Percentiles rank a stretch among this genome's conserved stretches.
These are phyloP conservation scores for Siderastrea radians DNA, from an alignment of 92 coral and sea anemone species.

Conservation along the genomic window DNA sequence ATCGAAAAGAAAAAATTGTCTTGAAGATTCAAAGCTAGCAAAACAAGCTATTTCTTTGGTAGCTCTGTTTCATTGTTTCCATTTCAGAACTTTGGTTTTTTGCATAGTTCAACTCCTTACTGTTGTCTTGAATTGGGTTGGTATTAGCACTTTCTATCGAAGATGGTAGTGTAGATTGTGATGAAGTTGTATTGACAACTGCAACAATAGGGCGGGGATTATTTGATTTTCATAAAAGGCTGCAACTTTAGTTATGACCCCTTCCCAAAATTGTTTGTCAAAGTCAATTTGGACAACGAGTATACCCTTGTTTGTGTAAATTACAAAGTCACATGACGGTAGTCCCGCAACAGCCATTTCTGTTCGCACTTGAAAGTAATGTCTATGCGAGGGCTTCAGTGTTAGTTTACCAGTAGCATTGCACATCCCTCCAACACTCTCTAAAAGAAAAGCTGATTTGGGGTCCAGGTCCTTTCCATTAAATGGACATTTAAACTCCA, in stretches of 20 bases:
- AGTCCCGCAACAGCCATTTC: conserved; percentile 58
- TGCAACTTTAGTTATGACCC: too few relatives aligned
- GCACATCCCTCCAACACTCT: conserved; percentile 53
- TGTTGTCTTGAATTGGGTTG: too few relatives aligned
- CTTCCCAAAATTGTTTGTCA: too few relatives aligned
- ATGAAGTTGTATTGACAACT: background rate
- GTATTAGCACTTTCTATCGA: too few relatives aligned
- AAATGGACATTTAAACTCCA: conserved; percentile 21
- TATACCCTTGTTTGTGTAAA: conserved; percentile 47
- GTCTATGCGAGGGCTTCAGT: conserved; percentile 26
- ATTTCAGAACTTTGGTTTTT: background rate
- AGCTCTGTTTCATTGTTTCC: background rate
- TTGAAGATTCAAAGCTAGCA: background rate
- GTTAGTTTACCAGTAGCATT: conserved; percentile 30
- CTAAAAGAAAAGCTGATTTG: conserved; percentile 55
- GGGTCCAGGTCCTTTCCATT: conserved; percentile 52
- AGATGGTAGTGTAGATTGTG: too few relatives aligned
- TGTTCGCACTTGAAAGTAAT: conserved; percentile 59
- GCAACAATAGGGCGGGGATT: background rate
- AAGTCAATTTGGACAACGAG: background rate
- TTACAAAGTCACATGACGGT: conserved; percentile 53
- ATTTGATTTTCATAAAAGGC: too few relatives aligned
- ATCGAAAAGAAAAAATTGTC: background rate
- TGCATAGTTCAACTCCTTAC: background rate
- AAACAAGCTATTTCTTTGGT: too few relatives aligned